Evolutionary conservation across 2,113 vertebrate species (phyloP).

Genomic region (Turdus rufiventris): DNA sequence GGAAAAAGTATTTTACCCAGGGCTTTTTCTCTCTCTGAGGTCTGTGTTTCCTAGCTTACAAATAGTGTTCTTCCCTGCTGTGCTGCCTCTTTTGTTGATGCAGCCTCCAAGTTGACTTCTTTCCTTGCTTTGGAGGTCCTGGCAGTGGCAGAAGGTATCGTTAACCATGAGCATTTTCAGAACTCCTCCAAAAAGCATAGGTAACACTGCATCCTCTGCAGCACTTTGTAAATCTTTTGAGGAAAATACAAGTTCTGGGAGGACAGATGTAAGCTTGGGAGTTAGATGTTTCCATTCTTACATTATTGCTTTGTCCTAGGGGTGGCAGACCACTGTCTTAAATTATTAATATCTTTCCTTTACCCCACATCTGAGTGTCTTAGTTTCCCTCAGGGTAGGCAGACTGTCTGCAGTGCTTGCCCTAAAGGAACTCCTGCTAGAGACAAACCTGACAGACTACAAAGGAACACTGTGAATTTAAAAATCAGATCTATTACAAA

Average conservation of each 20-base stretch:
- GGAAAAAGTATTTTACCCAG: background rate
- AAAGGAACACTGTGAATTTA: conserved; percentile 25
- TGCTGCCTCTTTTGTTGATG: background rate
- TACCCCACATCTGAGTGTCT: conserved; percentile 37
- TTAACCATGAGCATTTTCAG: background rate
- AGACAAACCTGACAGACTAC: conserved; percentile 7
- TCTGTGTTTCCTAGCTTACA: background rate
- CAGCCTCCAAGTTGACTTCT: background rate
- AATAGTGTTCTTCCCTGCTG: background rate
- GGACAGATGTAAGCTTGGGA: background rate
- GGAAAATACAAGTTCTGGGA: background rate
- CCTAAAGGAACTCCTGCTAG: conserved; percentile 35
- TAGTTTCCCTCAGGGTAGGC: conserved; percentile 46
- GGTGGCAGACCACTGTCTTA: conserved; percentile 8
- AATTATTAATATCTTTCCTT: conserved; percentile 49
- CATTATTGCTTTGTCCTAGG: background rate
- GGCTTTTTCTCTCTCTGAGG: background rate
- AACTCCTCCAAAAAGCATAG: background rate
- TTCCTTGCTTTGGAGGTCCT: background rate
- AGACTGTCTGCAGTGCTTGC: conserved; percentile 38
- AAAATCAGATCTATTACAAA: background rate
- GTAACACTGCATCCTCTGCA: background rate
- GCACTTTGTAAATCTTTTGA: background rate
- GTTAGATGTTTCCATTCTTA: background rate
- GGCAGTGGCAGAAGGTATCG: background rate